Conservation (phyloP, 1,140 invertebrate genomes). For the Macrobrachium nipponense region DNA sequence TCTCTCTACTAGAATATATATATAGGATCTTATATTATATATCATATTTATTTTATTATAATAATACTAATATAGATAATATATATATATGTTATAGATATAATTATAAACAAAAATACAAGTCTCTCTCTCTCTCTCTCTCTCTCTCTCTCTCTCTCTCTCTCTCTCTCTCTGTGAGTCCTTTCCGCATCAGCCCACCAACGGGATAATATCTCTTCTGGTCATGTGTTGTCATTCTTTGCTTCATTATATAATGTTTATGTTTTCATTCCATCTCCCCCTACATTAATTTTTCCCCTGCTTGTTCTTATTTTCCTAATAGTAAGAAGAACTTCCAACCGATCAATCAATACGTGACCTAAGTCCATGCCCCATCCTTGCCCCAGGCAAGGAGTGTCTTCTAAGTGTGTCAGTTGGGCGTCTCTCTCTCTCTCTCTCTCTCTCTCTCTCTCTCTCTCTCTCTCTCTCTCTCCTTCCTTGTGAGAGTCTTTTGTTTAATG, state of each 20-base stretch:
- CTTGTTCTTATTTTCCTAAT: background rate
- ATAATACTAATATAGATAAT: too few species aligned
- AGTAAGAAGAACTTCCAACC: too few species aligned
- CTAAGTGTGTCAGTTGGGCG: too few species aligned
- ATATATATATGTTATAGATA: background rate
- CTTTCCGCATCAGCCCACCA: too few species aligned
- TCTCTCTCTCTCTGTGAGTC: background rate
- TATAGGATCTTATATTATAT: too few species aligned
- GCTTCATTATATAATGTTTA: background rate
- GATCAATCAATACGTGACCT: too few species aligned
- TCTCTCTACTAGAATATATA: background rate
- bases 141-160: conserved; percentile 18
- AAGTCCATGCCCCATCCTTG: too few species aligned
- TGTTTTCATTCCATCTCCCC: background rate
- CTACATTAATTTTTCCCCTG: background rate
- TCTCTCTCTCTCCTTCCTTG: conserved; percentile 9
- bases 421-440: conserved; percentile 19
- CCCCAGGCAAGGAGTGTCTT: too few species aligned
- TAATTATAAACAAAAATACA: too few species aligned
- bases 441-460: conserved; percentile 10
- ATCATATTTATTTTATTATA: too few species aligned
- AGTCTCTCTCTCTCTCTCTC: background rate
- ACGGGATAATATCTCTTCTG: background rate
- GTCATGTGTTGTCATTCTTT: background rate
- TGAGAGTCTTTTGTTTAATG: background rate